These are phyloP conservation scores for Motacilla tschutschensis DNA, from an alignment of 2,113 vertebrate species.

Conservation along the genomic window DNA sequence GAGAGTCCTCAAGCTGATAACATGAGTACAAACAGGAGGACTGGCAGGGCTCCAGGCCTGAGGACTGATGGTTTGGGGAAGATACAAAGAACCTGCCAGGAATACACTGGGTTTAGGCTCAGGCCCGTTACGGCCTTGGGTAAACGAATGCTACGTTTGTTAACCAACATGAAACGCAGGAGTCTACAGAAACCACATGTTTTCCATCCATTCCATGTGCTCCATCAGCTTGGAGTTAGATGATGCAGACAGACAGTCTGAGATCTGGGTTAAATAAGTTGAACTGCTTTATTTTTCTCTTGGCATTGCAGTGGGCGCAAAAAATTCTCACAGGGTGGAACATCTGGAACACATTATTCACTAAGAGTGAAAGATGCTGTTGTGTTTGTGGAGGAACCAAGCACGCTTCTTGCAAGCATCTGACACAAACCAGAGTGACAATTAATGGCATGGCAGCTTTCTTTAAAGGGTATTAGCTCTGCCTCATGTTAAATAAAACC, in stretches of 20 bases:
- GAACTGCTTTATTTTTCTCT: slow-evolving; percentile 53
- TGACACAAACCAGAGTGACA: slow-evolving; percentile 58
- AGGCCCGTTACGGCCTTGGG: neutral
- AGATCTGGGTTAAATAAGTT: slow-evolving; percentile 67
- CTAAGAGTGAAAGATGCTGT: slow-evolving; percentile 50
- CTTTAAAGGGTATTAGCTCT: slow-evolving; percentile 32
- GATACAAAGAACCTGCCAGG: neutral
- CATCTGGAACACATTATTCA: slow-evolving; percentile 52
- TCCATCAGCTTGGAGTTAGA: slow-evolving; percentile 57
- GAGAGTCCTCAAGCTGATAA: neutral
- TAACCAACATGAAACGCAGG: slow-evolving; percentile 37
- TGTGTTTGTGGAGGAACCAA: slow-evolving; percentile 52
- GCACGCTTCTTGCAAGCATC: slow-evolving; percentile 37
- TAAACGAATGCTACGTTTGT: slow-evolving; percentile 19
- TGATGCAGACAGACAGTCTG: slow-evolving; percentile 64
- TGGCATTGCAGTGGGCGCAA: slow-evolving; percentile 20
- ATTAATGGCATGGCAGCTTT: slow-evolving; percentile 28
- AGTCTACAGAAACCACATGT: slow-evolving; percentile 47
- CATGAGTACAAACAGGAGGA: neutral
- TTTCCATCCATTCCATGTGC: slow-evolving; percentile 44
- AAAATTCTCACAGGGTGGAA: slow-evolving; percentile 56
- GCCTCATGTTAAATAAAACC: slow-evolving; percentile 29
- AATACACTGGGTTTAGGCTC: neutral
- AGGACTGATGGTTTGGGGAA: neutral
- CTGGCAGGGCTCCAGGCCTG: neutral